Evolutionary conservation across 2,797 vertebrate genomes (phyloP), one percentile per base, ranked within the genome.

Genomic region (Xenentodon cancila): DNA sequence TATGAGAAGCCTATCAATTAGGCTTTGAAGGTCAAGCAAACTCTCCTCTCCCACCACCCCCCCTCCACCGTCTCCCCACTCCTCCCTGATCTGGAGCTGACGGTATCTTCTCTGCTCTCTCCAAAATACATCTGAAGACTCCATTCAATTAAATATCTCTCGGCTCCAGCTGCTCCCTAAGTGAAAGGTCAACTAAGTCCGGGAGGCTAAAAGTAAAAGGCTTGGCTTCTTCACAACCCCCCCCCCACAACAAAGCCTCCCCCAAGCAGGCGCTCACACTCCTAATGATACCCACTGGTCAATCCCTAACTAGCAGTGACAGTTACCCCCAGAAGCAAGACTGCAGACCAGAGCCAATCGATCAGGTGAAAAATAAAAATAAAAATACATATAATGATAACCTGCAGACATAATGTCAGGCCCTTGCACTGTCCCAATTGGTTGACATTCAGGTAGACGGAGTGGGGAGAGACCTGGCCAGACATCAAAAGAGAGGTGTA

Each of bases 71-170:
- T 65, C 85, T 80, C 80, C 37, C 71, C 73, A 59, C 77, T 80
- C 85, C 67, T 85, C 84, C 91, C 89, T 88, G 83, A 79, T 89
- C 86, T 89, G 82, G 81, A 90, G 70, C 85, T 74, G 53, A 73
- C 85, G 63, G 76, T 86, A 86, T 90, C 87, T 89, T 80, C 64
- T 81, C 80, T 71, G 70, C 80, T 84, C 73, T 73, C 92, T 90
- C 91, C 94, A 94, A 95, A 94, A 94, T 89, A 94, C 94, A 95
- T 96, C 94, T 93, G 92, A 97, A 94, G 94, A 94, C 94, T 94
- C 93, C 83, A 89, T 95, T 97, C 95, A 97, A 97, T 97, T 97
- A 97, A 97, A 94, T 94, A 95, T 96, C 95, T 96, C 90, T 91
- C 51, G 53, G 92, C 93, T 96, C 93, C 94, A 96, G 94, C 96